Percentiles rank a stretch among this genome's conserved stretches.
Conservation (phyloP, 2,888 invertebrate species). For the Pharmacophagus antenor region DNA sequence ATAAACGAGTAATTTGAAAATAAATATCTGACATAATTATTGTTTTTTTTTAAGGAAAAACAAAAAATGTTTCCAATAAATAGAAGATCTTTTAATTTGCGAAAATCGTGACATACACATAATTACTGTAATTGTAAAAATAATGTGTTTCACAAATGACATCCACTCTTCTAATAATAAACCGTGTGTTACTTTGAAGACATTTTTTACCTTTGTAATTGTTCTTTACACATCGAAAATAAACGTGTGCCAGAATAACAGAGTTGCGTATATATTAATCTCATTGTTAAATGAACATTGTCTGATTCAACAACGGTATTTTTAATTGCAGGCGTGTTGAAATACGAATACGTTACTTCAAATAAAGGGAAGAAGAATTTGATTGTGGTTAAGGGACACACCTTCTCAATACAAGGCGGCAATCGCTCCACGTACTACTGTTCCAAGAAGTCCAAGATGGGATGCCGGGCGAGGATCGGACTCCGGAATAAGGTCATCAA, state of each 20-base stretch:
- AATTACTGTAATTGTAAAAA: too few relatives aligned
- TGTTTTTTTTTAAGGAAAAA: too few relatives aligned
- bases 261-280: not conserved
- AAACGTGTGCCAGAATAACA: not conserved
- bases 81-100: too few relatives aligned
- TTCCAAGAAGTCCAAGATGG: conserved; percentile 40
- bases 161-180: too few relatives aligned
- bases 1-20: too few relatives aligned
- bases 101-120: too few relatives aligned
- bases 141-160: too few relatives aligned
- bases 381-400: conserved; percentile 42
- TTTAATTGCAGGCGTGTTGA: conserved; percentile 32
- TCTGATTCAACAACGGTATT: not conserved
- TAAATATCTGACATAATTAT: too few relatives aligned
- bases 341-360: conserved; percentile 39
- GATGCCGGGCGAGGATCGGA: conserved; percentile 41
- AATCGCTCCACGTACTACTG: conserved; percentile 43
- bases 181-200: too few relatives aligned
- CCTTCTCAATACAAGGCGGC: conserved; percentile 44
- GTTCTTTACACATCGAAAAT: too few relatives aligned
- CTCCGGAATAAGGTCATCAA: conserved; percentile 32
- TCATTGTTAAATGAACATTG: not conserved
- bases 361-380: conserved; percentile 40
- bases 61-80: too few relatives aligned
- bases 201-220: too few relatives aligned